These are phyloP conservation scores for Merodon equestris DNA, from an alignment of 2,888 invertebrate species.

Conservation along the genomic window DNA sequence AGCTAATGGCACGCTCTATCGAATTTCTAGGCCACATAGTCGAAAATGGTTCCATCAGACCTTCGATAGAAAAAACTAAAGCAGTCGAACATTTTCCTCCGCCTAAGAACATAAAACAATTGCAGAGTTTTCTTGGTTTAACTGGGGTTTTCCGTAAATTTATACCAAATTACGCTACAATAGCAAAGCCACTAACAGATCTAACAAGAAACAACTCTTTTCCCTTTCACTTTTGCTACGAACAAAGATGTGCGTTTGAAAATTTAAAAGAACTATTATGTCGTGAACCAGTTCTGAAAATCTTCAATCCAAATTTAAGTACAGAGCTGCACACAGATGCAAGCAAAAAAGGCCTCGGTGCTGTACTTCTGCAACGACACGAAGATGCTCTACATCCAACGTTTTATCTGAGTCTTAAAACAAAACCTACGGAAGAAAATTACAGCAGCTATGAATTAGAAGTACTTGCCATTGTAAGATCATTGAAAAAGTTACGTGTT, in stretches of 20 bases:
- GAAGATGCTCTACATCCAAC: constrained; percentile 46
- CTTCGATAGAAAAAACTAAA: constrained; percentile 5
- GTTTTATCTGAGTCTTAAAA: constrained; percentile 48
- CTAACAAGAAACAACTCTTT: neutral
- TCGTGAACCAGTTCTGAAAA: neutral
- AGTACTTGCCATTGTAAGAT: neutral
- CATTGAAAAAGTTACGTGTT: constrained; percentile 10
- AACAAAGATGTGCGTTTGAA: too few species aligned
- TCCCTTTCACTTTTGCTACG: too few species aligned
- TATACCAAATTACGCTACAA: neutral
- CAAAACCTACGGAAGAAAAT: constrained; percentile 4
- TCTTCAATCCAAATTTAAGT: neutral
- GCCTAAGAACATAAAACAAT: constrained; percentile 14
- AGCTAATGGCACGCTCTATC: constrained; percentile 1
- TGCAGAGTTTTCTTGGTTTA: constrained; percentile 26
- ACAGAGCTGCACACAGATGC: constrained; percentile 6
- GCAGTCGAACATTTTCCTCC: constrained; percentile 4
- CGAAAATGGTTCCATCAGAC: neutral
- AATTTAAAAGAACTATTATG: neutral
- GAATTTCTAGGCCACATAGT: constrained; percentile 28
- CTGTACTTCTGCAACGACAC: constrained; percentile 40
- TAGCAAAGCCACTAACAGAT: constrained; percentile 6
- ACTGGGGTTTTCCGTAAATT: constrained; percentile 22
- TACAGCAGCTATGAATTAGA: constrained; percentile 18
- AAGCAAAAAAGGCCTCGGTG: constrained; percentile 34